Conservation (phyloP, 2,888 invertebrate genomes). For the Lithophane semibrunnea region DNA sequence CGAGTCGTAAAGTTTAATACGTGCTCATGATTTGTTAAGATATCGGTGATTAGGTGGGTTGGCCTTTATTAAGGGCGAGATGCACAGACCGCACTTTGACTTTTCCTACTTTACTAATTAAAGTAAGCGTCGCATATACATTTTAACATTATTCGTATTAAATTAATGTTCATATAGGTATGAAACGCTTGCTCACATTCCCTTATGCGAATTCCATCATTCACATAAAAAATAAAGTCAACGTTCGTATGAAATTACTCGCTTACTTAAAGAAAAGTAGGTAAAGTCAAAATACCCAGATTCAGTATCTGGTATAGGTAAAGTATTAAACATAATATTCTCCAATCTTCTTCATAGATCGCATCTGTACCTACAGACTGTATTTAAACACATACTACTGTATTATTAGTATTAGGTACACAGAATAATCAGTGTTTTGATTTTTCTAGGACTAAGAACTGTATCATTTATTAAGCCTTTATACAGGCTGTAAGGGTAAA, state of each 20-base stretch:
- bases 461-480: not conserved
- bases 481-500: no score
- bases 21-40: conserved; percentile 30
- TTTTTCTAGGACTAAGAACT: not conserved
- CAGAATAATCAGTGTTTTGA: no score
- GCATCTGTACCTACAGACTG: not conserved
- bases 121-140: no score
- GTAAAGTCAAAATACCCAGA: not conserved
- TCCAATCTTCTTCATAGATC: not conserved
- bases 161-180: not conserved
- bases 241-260: not conserved
- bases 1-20: conserved; percentile 45
- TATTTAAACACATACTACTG: no score
- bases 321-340: conserved; percentile 3
- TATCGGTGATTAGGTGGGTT: conserved; percentile 4
- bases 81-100: not conserved
- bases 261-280: not conserved
- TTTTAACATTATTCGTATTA: not conserved
- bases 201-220: not conserved
- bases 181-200: not conserved
- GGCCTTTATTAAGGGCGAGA: not conserved
- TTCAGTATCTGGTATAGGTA: not conserved
- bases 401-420: no score
- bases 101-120: not conserved
- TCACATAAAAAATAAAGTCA: not conserved